Conservation (phyloP, 1,140 invertebrate genomes). For the Spodoptera litura region DNA sequence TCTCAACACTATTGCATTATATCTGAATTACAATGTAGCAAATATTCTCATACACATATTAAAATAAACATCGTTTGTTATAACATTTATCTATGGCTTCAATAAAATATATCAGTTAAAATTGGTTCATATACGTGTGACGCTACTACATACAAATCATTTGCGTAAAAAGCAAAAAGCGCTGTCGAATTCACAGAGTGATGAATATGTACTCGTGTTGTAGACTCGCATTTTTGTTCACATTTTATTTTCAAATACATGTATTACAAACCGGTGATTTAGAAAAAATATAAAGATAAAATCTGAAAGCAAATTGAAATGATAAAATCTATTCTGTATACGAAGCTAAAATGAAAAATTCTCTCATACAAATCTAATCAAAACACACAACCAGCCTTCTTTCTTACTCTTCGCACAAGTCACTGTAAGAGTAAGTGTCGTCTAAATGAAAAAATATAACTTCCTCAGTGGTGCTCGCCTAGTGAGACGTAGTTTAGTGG, state of each 20-base stretch:
- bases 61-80: neutral
- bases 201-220: slow-evolving; percentile 37
- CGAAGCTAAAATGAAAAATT: neutral
- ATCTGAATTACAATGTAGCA: no score
- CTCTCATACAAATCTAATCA: neutral
- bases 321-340: neutral
- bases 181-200: slow-evolving; percentile 36
- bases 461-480: slow-evolving; percentile 25
- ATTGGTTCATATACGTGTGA: neutral
- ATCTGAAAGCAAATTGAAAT: neutral
- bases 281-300: neutral
- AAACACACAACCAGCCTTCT: slow-evolving; percentile 14
- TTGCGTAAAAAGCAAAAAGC: slow-evolving; percentile 41
- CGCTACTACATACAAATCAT: slow-evolving; percentile 21
- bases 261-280: slow-evolving; percentile 4
- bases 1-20: no score
- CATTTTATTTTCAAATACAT: slow-evolving; percentile 19
- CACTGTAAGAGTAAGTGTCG: slow-evolving; percentile 27
- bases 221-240: slow-evolving; percentile 20
- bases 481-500: slow-evolving; percentile 55
- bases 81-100: neutral
- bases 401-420: neutral
- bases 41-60: no score
- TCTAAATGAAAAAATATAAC: slow-evolving; percentile 46
- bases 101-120: slow-evolving; percentile 10